Conservation (phyloP, 2,797 vertebrate species). For the Chaenodraco wilsoni region DNA sequence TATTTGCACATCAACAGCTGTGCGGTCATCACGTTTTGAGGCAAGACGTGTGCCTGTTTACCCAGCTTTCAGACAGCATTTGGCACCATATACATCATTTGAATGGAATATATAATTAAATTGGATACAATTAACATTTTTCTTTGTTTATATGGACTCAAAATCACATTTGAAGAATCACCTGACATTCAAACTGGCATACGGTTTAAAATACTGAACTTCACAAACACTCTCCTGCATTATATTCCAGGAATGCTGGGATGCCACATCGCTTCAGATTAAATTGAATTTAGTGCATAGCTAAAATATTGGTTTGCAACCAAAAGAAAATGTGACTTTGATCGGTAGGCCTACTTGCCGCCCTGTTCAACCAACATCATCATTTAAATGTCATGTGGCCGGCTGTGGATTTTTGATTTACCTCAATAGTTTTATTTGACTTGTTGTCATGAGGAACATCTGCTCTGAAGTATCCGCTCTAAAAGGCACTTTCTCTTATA, state of each 20-base stretch:
- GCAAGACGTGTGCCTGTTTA: background rate
- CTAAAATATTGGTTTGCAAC: slow-evolving; percentile 23
- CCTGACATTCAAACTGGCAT: background rate
- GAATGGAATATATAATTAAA: background rate
- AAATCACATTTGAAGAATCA: background rate
- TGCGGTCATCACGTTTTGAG: slow-evolving; percentile 1
- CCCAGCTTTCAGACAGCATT: background rate
- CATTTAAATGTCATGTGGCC: slow-evolving; percentile 42
- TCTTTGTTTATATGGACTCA: background rate
- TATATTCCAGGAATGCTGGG: background rate
- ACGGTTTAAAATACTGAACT: background rate
- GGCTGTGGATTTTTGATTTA: slow-evolving; percentile 34
- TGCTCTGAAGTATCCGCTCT: background rate
- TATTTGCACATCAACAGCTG: slow-evolving; percentile 22
- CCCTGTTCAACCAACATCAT: slow-evolving; percentile 26
- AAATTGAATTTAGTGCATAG: background rate
- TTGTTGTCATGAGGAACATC: slow-evolving; percentile 37
- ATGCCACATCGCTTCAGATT: background rate
- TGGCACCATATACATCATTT: background rate
- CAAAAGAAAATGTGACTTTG: slow-evolving; percentile 19
- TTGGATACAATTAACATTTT: background rate
- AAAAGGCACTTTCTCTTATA: background rate
- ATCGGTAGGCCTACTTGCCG: slow-evolving; percentile 1
- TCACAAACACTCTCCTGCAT: background rate
- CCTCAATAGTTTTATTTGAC: slow-evolving; percentile 40